Percentiles rank a stretch among this genome's conserved stretches.
Evolutionary conservation across 2,113 vertebrate species (phyloP).

Genomic region (Bungarus multicinctus): DNA sequence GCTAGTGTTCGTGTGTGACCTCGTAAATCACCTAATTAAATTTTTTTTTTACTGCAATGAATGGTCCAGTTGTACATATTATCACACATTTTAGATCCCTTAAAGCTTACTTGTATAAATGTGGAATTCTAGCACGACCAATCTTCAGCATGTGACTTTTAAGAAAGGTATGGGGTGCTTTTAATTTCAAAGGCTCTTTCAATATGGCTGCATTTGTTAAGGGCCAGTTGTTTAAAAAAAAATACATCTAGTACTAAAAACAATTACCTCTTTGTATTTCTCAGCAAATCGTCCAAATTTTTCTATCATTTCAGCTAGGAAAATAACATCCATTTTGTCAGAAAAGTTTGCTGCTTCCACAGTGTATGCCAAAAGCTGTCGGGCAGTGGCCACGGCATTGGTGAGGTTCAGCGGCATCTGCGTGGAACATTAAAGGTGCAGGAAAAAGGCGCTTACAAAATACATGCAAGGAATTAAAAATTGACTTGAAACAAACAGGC

Average conservation of each 20-base stretch:
- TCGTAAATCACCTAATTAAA: slow-evolving; percentile 22
- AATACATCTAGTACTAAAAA: not conserved
- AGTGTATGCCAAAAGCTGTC: slow-evolving; percentile 87
- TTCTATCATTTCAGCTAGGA: slow-evolving; percentile 98
- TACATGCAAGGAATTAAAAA: not conserved
- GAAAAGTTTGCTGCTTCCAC: slow-evolving; percentile 95
- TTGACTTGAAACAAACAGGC: not conserved
- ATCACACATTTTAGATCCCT: not conserved
- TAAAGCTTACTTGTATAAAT: slow-evolving; percentile 21
- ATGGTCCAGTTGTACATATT: slow-evolving; percentile 11
- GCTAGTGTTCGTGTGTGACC: not conserved
- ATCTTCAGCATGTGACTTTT: not conserved
- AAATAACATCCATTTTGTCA: slow-evolving; percentile 98
- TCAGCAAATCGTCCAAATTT: slow-evolving; percentile 95
- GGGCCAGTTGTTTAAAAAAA: not conserved
- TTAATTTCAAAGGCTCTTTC: fast-evolving
- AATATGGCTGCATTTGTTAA: not conserved
- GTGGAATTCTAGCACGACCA: not conserved
- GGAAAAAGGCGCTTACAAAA: not conserved
- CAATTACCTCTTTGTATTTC: slow-evolving; percentile 90
- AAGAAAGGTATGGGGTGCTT: slow-evolving; percentile 18
- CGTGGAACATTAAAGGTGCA: not conserved
- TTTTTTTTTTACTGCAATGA: slow-evolving; percentile 9
- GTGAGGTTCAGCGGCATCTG: slow-evolving; percentile 96
- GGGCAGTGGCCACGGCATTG: slow-evolving; percentile 87